A percentile compares a stretch with the other conserved stretches of the same genome.
These are phyloP conservation scores for Drosophila anomalata DNA, from an alignment of 2,888 invertebrate genomes.

Conservation along the genomic window DNA sequence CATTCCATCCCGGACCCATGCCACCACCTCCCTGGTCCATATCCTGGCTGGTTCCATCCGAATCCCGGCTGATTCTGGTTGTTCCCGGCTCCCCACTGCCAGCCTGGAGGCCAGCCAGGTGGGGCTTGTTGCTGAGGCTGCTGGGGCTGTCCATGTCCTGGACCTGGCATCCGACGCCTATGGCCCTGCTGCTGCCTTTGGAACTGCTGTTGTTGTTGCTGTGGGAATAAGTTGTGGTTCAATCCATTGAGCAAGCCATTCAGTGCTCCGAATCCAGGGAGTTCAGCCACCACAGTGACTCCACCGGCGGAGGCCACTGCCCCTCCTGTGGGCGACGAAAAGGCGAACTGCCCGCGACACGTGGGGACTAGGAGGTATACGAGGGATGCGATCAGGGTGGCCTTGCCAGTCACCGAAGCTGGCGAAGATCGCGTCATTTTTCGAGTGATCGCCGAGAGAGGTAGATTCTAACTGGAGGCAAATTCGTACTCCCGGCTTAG, in stretches of 20 bases:
- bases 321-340: slow-evolving; percentile 41
- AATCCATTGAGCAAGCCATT: slow-evolving; percentile 17
- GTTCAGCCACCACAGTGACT: slow-evolving; percentile 43
- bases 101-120: slow-evolving; percentile 47
- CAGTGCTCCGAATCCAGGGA: slow-evolving; percentile 45
- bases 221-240: slow-evolving; percentile 16
- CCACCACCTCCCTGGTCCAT: slow-evolving; percentile 8
- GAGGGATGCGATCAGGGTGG: slow-evolving; percentile 12
- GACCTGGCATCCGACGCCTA: slow-evolving; percentile 15
- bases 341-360: slow-evolving; percentile 48
- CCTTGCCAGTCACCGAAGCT: slow-evolving; percentile 5
- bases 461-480: slow-evolving; percentile 56
- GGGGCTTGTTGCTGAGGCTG: slow-evolving; percentile 15
- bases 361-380: slow-evolving; percentile 16
- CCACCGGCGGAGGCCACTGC: slow-evolving; percentile 61
- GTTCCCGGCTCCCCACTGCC: slow-evolving; percentile 41
- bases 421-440: slow-evolving; percentile 32
- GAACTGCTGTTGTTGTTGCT: slow-evolving; percentile 30
- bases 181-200: slow-evolving; percentile 12
- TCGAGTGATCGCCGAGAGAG: slow-evolving; percentile 37
- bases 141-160: background rate
- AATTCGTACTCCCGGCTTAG: slow-evolving; percentile 19
- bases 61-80: slow-evolving; percentile 21
- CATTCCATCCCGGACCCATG: slow-evolving; percentile 21
- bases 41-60: slow-evolving; percentile 21